Evolutionary conservation across 2,888 invertebrate species (phyloP).

Genomic region (Boloria selene): DNA sequence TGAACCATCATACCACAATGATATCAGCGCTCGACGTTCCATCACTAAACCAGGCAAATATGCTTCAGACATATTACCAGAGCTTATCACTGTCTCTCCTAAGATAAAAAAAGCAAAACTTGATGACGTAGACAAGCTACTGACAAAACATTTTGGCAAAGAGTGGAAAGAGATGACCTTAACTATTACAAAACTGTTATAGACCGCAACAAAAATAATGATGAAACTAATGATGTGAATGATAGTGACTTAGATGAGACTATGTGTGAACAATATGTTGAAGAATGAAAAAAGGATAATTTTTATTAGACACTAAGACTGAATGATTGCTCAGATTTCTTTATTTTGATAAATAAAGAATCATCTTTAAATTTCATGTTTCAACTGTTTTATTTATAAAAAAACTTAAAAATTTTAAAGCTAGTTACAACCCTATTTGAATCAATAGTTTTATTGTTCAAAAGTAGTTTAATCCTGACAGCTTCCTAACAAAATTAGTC

Average conservation of each 20-base stretch:
- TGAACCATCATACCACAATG: slow-evolving; percentile 20
- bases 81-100: slow-evolving; percentile 15
- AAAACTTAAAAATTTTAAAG: no score
- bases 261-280: slow-evolving; percentile 18
- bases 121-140: slow-evolving; percentile 21
- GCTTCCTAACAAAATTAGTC: no score
- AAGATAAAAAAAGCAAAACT: slow-evolving; percentile 26
- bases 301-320: no score
- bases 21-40: slow-evolving; percentile 12
- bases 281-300: background rate
- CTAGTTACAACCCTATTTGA: no score
- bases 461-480: no score
- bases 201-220: slow-evolving; percentile 17
- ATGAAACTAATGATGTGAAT: slow-evolving; percentile 11
- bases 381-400: no score
- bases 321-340: no score
- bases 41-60: slow-evolving; percentile 16
- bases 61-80: slow-evolving; percentile 19
- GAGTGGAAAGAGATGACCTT: slow-evolving; percentile 23
- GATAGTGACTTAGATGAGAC: background rate
- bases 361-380: no score
- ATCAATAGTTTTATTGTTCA: no score
- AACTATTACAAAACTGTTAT: slow-evolving; percentile 22
- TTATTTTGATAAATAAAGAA: no score
- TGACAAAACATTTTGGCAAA: slow-evolving; percentile 21